Percentiles rank a stretch among this genome's conserved stretches.
Conservation (phyloP, 2,113 vertebrate species). For the Ceuthmochares aereus region DNA sequence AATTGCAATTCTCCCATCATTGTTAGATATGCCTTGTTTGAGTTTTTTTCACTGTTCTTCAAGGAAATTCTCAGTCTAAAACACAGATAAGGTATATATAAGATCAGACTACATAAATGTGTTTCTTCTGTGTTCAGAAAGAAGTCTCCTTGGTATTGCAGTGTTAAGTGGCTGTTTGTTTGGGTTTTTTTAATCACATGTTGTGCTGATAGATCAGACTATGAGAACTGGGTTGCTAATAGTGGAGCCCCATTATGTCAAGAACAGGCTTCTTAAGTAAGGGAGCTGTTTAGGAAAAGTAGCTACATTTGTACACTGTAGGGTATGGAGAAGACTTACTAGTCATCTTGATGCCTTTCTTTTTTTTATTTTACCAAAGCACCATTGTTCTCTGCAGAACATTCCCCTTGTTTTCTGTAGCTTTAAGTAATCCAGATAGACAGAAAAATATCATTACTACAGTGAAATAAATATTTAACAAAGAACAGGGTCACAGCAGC, state of each 20-base stretch:
- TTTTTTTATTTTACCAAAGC: not conserved
- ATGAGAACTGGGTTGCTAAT: not conserved
- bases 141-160: not conserved
- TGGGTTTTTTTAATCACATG: not conserved
- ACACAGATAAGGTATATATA: not conserved
- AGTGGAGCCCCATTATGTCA: not conserved
- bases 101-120: not conserved
- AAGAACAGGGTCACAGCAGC: not conserved
- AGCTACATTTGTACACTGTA: not conserved
- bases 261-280: not conserved
- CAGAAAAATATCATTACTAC: not conserved
- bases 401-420: conserved; percentile 8
- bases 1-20: not conserved
- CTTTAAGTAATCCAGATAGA: conserved; percentile 30
- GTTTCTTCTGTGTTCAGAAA: not conserved
- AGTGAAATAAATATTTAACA: conserved; percentile 3
- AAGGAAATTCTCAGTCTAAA: not conserved
- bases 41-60: fast-evolving
- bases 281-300: not conserved
- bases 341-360: not conserved
- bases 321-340: not conserved
- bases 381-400: not conserved
- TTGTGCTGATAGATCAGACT: not conserved
- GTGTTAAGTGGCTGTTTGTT: not conserved
- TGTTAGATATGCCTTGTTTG: not conserved